A percentile compares a stretch with the other conserved stretches of the same genome.
Conservation (phyloP, 2,113 vertebrate species). For the Romanogobio albipinnatus region DNA sequence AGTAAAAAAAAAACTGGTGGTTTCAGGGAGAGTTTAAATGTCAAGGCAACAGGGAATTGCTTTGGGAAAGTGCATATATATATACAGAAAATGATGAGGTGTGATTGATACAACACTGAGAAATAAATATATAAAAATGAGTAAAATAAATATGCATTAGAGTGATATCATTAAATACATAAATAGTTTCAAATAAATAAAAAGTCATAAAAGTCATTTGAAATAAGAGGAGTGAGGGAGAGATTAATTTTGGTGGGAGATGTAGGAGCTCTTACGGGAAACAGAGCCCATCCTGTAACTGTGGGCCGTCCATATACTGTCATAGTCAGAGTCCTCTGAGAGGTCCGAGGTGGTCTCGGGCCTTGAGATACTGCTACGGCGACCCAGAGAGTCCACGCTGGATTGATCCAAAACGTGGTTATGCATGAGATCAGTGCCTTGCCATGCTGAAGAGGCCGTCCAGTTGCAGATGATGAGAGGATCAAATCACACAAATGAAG, state of each 20-base stretch:
- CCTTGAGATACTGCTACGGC: constrained; percentile 96
- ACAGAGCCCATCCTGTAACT: constrained; percentile 98
- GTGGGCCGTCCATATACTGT: constrained; percentile 99
- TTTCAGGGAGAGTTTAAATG: constrained; percentile 58
- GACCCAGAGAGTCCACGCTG: constrained; percentile 91
- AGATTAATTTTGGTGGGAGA: constrained; percentile 99
- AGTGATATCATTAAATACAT: constrained; percentile 66
- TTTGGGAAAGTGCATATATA: constrained; percentile 55
- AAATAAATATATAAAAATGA: constrained; percentile 50
- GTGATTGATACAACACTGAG: constrained; percentile 40
- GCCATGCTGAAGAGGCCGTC: constrained; percentile 88
- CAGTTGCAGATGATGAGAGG: constrained; percentile 16
- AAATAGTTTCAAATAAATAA: constrained; percentile 76
- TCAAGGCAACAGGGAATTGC: constrained; percentile 78
- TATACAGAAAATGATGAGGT: constrained; percentile 35
- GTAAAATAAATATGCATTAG: constrained; percentile 41
- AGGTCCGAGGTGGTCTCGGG: constrained; percentile 94
- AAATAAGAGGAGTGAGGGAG: constrained; percentile 82
- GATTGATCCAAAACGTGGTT: constrained; percentile 99
- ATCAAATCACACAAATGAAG: constrained; percentile 39
- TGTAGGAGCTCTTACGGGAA: constrained; percentile 98
- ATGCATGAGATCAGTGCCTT: constrained; percentile 99
- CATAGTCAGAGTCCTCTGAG: constrained; percentile 99
- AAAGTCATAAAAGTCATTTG: constrained; percentile 90
- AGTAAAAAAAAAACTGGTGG: background rate